A percentile compares a stretch with the other conserved stretches of the same genome.
Evolutionary conservation across 2,888 invertebrate species (phyloP).

Genomic region (Tridacna crocea): DNA sequence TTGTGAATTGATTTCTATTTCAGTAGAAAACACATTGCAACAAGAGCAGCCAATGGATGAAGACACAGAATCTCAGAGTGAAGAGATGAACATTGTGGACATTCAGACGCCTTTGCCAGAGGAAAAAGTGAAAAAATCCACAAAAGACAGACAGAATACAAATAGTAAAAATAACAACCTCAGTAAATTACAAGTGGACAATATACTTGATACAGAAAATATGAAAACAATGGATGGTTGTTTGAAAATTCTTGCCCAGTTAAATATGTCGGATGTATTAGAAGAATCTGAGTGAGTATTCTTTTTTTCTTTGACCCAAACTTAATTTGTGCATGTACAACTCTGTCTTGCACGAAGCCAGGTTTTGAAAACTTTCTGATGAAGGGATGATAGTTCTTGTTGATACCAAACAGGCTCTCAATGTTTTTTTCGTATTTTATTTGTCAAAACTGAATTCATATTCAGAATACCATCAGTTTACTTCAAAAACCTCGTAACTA

Average conservation of each 20-base stretch:
- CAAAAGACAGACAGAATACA: slow-evolving; percentile 25
- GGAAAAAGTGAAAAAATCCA: slow-evolving; percentile 33
- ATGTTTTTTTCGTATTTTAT: background rate
- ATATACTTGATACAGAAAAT: slow-evolving; percentile 71
- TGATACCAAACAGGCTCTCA: background rate
- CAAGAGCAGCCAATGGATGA: slow-evolving; percentile 53
- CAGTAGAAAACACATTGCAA: slow-evolving; percentile 10
- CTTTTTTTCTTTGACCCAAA: background rate
- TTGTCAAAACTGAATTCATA: background rate
- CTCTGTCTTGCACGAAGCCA: no score
- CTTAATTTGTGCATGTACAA: background rate
- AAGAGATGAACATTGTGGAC: slow-evolving; percentile 14
- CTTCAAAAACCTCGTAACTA: no score
- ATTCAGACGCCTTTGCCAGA: slow-evolving; percentile 13
- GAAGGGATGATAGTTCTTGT: background rate
- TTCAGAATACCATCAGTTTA: no score
- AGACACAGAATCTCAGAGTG: slow-evolving; percentile 21
- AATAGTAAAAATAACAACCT: slow-evolving; percentile 36
- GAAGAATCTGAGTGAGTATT: slow-evolving; percentile 81
- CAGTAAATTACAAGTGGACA: slow-evolving; percentile 67
- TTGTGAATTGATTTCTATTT: background rate
- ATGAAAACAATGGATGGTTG: slow-evolving; percentile 80
- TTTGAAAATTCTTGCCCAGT: slow-evolving; percentile 75
- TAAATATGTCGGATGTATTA: slow-evolving; percentile 75
- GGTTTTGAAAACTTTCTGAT: background rate